phyloP scores from a whole-genome alignment of 1,140 invertebrate genomes.

The Camponotus pennsylvanicus region DNA sequence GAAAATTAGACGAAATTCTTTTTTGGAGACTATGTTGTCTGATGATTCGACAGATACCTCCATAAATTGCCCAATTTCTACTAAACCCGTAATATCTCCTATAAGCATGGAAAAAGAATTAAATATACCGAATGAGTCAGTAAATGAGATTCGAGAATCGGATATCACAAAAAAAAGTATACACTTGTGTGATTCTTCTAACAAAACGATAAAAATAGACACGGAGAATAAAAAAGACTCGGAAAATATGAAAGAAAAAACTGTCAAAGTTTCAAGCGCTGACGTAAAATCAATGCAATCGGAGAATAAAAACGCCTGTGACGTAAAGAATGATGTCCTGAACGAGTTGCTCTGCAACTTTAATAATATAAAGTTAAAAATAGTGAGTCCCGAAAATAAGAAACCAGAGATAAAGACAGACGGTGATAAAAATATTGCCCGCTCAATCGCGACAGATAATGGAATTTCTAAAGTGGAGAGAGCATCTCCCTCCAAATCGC shows the following conservation, averaged over 20 bases:
- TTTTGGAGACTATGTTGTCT: constrained; percentile 80
- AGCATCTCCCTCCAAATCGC: background rate
- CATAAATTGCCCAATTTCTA: constrained; percentile 67
- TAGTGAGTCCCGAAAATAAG: constrained; percentile 32
- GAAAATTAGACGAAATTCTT: constrained; percentile 72
- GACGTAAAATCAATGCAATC: background rate
- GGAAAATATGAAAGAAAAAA: background rate
- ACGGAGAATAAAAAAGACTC: background rate
- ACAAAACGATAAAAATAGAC: constrained; percentile 21
- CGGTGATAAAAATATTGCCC: constrained; percentile 2
- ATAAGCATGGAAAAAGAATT: background rate
- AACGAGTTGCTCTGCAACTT: constrained; percentile 83
- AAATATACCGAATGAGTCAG: background rate
- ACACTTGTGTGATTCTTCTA: background rate
- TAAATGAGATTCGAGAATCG: constrained; percentile 2
- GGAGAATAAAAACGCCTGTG: constrained; percentile 67
- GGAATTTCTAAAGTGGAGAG: background rate
- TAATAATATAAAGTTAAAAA: constrained; percentile 80
- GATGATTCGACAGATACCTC: constrained; percentile 57
- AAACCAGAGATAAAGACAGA: background rate
- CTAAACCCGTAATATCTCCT: constrained; percentile 61
- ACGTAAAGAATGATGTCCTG: constrained; percentile 80
- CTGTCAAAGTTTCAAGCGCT: background rate
- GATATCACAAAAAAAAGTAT: background rate
- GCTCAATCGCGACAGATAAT: constrained; percentile 11